Conservation (phyloP, 1,140 invertebrate species). For the Zophobas morio region DNA sequence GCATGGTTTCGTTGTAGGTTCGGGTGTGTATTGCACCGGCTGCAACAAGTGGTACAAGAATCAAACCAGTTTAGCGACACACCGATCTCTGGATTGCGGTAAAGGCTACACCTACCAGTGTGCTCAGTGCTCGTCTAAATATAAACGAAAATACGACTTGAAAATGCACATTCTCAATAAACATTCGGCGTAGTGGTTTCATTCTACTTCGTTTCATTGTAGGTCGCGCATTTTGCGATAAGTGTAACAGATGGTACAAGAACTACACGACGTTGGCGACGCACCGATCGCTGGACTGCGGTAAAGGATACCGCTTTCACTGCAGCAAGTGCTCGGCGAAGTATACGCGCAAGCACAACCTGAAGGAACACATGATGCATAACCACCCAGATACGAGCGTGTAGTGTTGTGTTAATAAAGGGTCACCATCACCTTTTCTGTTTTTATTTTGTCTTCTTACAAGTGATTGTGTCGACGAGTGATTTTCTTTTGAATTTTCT, state of each 20-base stretch:
- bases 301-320: constrained; percentile 4
- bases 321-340: neutral
- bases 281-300: constrained; percentile 28
- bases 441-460: neutral
- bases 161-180: constrained; percentile 38
- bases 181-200: neutral
- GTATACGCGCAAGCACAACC: neutral
- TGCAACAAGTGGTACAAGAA: constrained; percentile 51
- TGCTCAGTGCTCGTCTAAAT: constrained; percentile 68
- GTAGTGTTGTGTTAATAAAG: neutral
- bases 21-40: neutral
- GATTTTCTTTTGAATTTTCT: constrained; percentile 4
- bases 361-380: neutral
- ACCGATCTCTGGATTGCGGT: constrained; percentile 69
- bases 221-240: constrained; percentile 20
- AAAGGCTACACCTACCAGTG: constrained; percentile 69
- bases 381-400: no score
- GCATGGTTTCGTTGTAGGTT: no score
- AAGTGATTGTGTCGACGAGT: neutral
- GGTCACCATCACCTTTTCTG: neutral
- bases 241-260: constrained; percentile 30
- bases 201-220: constrained; percentile 27
- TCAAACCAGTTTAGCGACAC: constrained; percentile 53
- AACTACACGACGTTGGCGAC: constrained; percentile 22
- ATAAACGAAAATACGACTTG: constrained; percentile 66